Base-by-base conservation (phyloP, 2,888 invertebrate genomes). In the Philereme transversata region DNA sequence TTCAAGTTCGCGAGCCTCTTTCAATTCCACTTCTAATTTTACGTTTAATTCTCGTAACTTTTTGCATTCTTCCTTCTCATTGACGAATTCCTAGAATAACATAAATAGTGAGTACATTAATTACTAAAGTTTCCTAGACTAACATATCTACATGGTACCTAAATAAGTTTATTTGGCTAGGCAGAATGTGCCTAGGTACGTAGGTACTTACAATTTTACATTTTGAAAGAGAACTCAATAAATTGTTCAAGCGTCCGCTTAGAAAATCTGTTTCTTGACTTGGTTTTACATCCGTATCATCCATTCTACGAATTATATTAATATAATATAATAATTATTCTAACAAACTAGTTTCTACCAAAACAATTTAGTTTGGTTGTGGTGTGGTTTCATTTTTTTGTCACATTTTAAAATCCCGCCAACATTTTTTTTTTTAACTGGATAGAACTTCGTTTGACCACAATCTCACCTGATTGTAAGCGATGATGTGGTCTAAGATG, bases 1-100 rank as follows among this genome's bases (percentile, higher is more conserved):
- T 75, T 90, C 90, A 52, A 86, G 74, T 70, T 92, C 90, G 5
- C 83, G 80, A 2, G 82, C 68, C 73, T 89, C 86, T 71, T 80
- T 83, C 44, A 92, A 64, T 70, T 91, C 90, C 5, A 79, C 57
- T 75, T 87, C 84, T 58, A 91, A 71, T 73, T 83, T 90, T 9
- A 70, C 59, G 67, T 88, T 88, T 11, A 73, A 70, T 69, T 90
- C 88, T 33, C 79, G 79, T 64, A 88, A 62, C 64, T 73, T 84
- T 62, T 78, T 86, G 57, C 77, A 81, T 65, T 90, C 89, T 55
- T 89, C 85, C 67, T 73, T 86, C 72, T 85, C 84, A 43, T 81
- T 86, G 38, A 69, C 53, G 64, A 78, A 87, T 57, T 84, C 85
- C 90, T 91, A 57, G 38, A 5, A 51, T 5, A 56, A 22, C 22